Evolutionary conservation across 2,797 vertebrate genomes (phyloP).

Genomic region (Iguana delicatissima): DNA sequence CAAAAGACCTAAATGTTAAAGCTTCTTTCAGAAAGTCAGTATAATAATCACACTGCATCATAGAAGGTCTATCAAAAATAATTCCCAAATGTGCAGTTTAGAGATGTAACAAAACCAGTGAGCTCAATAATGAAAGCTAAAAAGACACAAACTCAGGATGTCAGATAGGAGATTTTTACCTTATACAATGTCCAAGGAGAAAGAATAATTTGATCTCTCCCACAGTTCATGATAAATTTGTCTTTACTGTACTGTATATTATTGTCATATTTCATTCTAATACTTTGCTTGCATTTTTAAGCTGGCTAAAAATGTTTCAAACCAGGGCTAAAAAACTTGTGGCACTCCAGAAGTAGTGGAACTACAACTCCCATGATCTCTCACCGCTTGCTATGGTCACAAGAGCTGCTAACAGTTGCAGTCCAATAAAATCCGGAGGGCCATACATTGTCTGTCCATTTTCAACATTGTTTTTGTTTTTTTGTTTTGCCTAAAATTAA

Average conservation of each 20-base stretch:
- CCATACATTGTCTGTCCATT: too few relatives aligned
- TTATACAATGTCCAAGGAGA: background rate
- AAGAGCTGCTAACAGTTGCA: too few relatives aligned
- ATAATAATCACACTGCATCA: background rate
- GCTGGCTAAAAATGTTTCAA: slow-evolving; percentile 5
- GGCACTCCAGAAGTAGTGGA: too few relatives aligned
- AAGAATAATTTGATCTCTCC: background rate
- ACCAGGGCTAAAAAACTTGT: too few relatives aligned
- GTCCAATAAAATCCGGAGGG: too few relatives aligned
- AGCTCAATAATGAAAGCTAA: slow-evolving; percentile 12
- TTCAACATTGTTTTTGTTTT: background rate
- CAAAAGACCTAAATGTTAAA: background rate
- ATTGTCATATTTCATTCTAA: background rate
- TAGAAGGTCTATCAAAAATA: background rate
- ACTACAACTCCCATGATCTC: too few relatives aligned
- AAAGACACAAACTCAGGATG: background rate
- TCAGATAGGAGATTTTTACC: background rate
- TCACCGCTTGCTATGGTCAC: too few relatives aligned
- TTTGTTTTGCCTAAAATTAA: background rate
- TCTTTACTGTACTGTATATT: background rate
- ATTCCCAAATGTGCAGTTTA: background rate
- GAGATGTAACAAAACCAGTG: background rate
- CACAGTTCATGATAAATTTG: background rate
- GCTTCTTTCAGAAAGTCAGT: background rate
- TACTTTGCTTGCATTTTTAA: background rate